Percentiles rank a stretch among this genome's conserved stretches.
phyloP scores from a whole-genome alignment of 2,797 vertebrate species.

The Echeneis naucrates region DNA sequence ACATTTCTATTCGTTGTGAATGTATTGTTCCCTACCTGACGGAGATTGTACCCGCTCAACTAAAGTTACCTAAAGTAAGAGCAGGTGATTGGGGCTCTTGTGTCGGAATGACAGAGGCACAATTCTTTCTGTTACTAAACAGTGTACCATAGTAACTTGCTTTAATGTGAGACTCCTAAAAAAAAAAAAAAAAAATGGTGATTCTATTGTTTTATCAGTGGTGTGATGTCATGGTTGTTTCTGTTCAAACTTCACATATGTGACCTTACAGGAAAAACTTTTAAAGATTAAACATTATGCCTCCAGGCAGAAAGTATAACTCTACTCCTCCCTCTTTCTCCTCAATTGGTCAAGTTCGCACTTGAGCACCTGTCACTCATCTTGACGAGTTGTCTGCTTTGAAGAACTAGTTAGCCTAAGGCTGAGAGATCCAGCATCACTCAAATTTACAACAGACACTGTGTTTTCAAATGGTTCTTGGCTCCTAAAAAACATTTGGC shows the following conservation, averaged over 20 bases:
- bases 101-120: too few relatives aligned
- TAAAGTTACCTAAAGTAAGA: background rate
- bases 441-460: slow-evolving; percentile 29
- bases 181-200: slow-evolving; percentile 25
- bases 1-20: too few relatives aligned
- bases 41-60: too few relatives aligned
- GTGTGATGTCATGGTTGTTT: slow-evolving; percentile 23
- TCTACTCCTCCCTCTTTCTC: slow-evolving; percentile 42
- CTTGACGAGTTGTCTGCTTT: slow-evolving; percentile 40
- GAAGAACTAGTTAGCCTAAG: slow-evolving; percentile 31
- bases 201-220: background rate
- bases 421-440: slow-evolving; percentile 26
- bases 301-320: slow-evolving; percentile 31
- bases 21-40: too few relatives aligned
- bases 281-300: slow-evolving; percentile 24
- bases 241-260: slow-evolving; percentile 16
- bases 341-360: slow-evolving; percentile 53
- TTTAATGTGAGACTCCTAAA: background rate
- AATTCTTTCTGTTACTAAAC: background rate
- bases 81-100: too few relatives aligned
- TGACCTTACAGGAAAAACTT: slow-evolving; percentile 12
- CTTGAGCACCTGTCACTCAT: slow-evolving; percentile 61
- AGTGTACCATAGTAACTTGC: background rate
- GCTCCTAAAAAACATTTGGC: slow-evolving; percentile 12
- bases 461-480: slow-evolving; percentile 12